Base-by-base conservation (phyloP, 2,888 invertebrate genomes). In the Hypomecis atomaria region DNA sequence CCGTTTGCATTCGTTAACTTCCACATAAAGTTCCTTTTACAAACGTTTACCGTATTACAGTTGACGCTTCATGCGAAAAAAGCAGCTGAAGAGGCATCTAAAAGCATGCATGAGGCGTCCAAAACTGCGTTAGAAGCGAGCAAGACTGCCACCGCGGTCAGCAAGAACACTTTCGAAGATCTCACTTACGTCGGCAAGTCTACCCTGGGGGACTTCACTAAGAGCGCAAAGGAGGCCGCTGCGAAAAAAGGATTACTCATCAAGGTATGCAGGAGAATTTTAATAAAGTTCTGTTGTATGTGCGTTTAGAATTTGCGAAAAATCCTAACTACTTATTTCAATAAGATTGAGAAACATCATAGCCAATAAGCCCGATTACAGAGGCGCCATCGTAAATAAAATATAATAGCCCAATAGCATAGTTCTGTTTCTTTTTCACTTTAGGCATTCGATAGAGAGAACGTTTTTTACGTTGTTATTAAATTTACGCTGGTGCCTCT, bases 131-230 rank as follows among this genome's bases (percentile, higher is more conserved):
- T 97, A 36, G 97, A 97, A 89, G 97, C 97, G 0, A 97, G 97
- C 65, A 97, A 97, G 84, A 97, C 96, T 10, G 97, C 97, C 0
- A 97, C 97, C 0, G 97, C 96, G 6, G 97, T 96, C 8, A 97
- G 97, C 78, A 97, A 97, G 83, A 97, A 97, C 75, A 98, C 98
- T 0, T 92, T 98, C 5, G 98, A 98, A 67, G 98, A 98, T 83
- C 91, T 98, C 34, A 96, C 97, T 0, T 97, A 97, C 77, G 97
- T 98, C 5, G 96, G 97, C n/a, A 97, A 97, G 84, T 97, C 96
- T 37, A 97, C 98, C 0, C 90, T 98, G 47, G 98, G 97, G 0
- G 98, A 98, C 84, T 90, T 98, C 13, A 98, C 98, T 0, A 98
- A 98, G 88, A 97, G 97, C 78, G 98, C 98, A 0, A 97, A 98